A percentile compares a stretch with the other conserved stretches of the same genome.
Conservation (phyloP, 2,888 invertebrate species). For the Diplolepis rosae region DNA sequence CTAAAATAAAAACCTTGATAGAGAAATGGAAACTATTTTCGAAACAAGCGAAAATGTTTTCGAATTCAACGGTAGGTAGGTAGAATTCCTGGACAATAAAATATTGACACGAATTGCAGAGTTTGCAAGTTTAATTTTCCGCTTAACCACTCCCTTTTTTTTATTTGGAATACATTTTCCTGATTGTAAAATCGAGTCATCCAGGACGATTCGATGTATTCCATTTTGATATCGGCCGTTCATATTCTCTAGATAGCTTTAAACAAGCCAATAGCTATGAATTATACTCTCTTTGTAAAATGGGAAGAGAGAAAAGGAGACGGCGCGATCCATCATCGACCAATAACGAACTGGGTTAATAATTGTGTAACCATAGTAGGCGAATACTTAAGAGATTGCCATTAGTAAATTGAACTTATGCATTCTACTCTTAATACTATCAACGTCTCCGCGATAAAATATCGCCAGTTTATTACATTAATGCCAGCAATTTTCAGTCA, state of each 20-base stretch:
- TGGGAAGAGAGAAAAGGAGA: constrained; percentile 10
- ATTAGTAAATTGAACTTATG: constrained; percentile 33
- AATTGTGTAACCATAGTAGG: constrained; percentile 22
- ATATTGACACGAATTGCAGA: not conserved
- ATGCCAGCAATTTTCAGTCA: not conserved
- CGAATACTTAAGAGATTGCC: constrained; percentile 30
- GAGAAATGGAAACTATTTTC: too few species aligned
- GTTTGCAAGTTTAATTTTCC: constrained; percentile 13
- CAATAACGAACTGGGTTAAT: constrained; percentile 36
- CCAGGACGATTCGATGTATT: not conserved
- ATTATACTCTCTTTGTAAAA: constrained; percentile 16
- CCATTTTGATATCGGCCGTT: not conserved
- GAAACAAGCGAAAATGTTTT: not conserved
- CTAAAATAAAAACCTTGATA: too few species aligned
- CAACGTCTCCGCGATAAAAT: not conserved
- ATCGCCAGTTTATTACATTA: not conserved
- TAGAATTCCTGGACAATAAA: not conserved
- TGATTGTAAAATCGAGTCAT: constrained; percentile 25
- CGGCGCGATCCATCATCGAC: constrained; percentile 30
- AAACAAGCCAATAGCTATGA: constrained; percentile 13
- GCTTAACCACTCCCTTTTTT: constrained; percentile 4
- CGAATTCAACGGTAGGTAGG: not conserved
- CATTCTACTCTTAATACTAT: not conserved
- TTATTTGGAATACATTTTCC: constrained; percentile 12
- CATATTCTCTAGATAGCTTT: constrained; percentile 15